Evolutionary conservation across 2,888 invertebrate genomes (phyloP).

Genomic region (Caenorhabditis sp.): DNA sequence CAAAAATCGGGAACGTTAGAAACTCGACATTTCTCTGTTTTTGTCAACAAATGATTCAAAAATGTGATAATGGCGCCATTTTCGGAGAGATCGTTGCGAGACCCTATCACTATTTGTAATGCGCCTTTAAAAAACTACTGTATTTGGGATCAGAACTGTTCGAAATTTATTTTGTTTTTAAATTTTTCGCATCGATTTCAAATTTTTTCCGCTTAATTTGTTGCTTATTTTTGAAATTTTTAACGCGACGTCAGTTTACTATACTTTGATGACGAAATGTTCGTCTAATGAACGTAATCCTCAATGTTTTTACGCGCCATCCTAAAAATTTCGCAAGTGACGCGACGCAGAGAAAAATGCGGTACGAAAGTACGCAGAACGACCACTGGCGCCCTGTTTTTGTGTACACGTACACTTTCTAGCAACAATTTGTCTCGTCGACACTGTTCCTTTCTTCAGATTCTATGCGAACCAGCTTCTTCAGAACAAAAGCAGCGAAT

Average conservation of each 20-base stretch:
- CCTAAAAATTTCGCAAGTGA: constrained; percentile 4
- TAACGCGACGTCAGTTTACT: not conserved
- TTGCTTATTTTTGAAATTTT: not conserved
- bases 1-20: not conserved
- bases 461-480: constrained; percentile 33
- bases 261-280: constrained; percentile 8
- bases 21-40: not conserved
- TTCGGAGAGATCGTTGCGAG: not conserved
- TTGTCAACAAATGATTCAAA: not conserved
- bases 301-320: constrained; percentile 12
- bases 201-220: not conserved
- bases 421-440: not conserved
- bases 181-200: not conserved
- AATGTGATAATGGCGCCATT: constrained; percentile 22
- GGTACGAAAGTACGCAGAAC: constrained; percentile 17
- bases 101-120: not conserved
- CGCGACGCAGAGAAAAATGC: constrained; percentile 46
- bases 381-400: constrained; percentile 16
- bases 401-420: not conserved
- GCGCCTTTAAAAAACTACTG: constrained; percentile 38
- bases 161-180: too few relatives aligned
- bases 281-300: not conserved
- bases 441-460: not conserved
- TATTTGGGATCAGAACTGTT: too few relatives aligned
- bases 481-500: constrained; percentile 11